These are phyloP conservation scores for Trichonephila clavata DNA, from an alignment of 1,140 invertebrate genomes.

Conservation along the genomic window DNA sequence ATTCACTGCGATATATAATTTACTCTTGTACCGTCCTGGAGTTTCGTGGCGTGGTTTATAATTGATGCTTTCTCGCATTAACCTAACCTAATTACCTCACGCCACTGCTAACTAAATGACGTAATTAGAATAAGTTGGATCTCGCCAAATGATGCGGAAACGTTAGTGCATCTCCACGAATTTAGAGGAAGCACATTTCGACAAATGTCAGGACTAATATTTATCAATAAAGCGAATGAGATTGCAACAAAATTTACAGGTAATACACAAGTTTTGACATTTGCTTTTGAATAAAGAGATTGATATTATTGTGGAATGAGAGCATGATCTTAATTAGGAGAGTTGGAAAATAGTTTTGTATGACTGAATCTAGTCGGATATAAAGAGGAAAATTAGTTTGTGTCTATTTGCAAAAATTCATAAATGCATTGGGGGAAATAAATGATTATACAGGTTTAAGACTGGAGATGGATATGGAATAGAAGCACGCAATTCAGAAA, in stretches of 20 bases:
- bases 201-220: background rate
- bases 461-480: too few species aligned
- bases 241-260: background rate
- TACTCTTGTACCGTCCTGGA: background rate
- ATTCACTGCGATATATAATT: background rate
- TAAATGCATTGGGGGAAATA: too few species aligned
- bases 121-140: constrained; percentile 25
- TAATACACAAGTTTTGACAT: background rate
- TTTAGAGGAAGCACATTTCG: background rate
- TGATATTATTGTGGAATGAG: background rate
- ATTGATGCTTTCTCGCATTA: constrained; percentile 24
- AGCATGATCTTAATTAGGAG: background rate
- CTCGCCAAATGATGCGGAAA: constrained; percentile 1
- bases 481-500: too few species aligned
- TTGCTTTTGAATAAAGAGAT: background rate
- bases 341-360: too few species aligned
- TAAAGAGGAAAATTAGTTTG: too few species aligned
- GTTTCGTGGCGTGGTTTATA: background rate
- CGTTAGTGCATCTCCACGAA: background rate
- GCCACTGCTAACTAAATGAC: constrained; percentile 7
- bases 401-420: too few species aligned
- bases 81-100: constrained; percentile 58
- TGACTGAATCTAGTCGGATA: too few species aligned
- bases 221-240: background rate
- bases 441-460: too few species aligned